Evolutionary conservation across 2,797 vertebrate species (phyloP).

Genomic region (Myotis planiceps): DNA sequence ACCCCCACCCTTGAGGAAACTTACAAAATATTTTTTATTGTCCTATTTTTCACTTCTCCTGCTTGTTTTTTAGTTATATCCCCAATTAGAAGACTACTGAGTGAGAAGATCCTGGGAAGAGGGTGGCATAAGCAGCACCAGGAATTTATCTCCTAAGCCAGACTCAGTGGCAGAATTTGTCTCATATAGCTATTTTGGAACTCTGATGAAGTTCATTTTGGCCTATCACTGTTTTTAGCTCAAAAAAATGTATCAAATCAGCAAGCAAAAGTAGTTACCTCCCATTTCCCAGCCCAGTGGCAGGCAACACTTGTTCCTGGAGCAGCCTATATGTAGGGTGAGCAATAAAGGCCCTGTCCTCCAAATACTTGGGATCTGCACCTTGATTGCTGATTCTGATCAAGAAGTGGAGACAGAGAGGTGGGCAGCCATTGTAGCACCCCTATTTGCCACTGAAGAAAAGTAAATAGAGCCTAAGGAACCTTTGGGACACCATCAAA

Average conservation of each 20-base stretch:
- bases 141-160: not conserved
- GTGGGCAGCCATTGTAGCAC: not conserved
- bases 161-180: not conserved
- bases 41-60: not conserved
- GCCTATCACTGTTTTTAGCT: not conserved
- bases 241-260: too few relatives aligned
- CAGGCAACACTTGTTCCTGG: not conserved
- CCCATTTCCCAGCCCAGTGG: not conserved
- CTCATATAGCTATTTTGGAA: not conserved
- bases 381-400: not conserved
- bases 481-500: not conserved
- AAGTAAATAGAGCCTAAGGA: not conserved
- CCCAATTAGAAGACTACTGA: not conserved
- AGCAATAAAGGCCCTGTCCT: not conserved
- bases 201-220: not conserved
- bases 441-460: not conserved
- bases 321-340: not conserved
- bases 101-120: not conserved
- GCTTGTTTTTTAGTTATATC: not conserved
- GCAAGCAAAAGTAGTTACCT: not conserved
- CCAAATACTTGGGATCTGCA: not conserved
- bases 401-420: not conserved
- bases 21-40: slow-evolving; percentile 29
- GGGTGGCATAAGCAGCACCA: not conserved
- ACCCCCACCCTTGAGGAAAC: not conserved